phyloP scores from a whole-genome alignment of 2,797 vertebrate species.

The Rhyacichthys aspro region DNA sequence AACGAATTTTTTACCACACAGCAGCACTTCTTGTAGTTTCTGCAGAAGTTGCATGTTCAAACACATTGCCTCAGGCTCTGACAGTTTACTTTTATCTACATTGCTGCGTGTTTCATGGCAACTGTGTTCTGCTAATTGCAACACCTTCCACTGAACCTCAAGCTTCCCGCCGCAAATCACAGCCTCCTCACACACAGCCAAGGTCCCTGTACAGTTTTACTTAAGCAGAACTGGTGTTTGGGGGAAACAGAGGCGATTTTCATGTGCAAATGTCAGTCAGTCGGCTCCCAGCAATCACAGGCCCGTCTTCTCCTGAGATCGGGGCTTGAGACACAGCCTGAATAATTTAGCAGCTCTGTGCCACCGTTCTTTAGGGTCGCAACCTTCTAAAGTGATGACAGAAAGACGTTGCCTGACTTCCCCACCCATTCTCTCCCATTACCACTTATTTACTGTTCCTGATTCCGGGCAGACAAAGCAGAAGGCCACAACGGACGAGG shows the following conservation, averaged over 20 bases:
- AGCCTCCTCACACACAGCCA: conserved; percentile 32
- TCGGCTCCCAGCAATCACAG: conserved; percentile 84
- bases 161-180: conserved; percentile 24
- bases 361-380: conserved; percentile 80
- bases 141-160: conserved; percentile 25
- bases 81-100: conserved; percentile 20
- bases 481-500: conserved; percentile 54
- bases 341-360: conserved; percentile 87
- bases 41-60: conserved; percentile 10
- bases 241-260: conserved; percentile 80
- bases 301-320: conserved; percentile 79
- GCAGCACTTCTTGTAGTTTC: conserved; percentile 26
- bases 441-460: conserved; percentile 82
- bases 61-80: not conserved
- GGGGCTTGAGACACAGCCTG: conserved; percentile 78
- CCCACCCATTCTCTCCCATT: conserved; percentile 81
- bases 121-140: conserved; percentile 34
- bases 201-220: conserved; percentile 75
- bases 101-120: conserved; percentile 10
- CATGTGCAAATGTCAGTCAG: conserved; percentile 89
- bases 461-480: conserved; percentile 76
- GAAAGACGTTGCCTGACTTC: conserved; percentile 77
- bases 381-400: conserved; percentile 87
- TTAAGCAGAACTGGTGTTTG: conserved; percentile 78
- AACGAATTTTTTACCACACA: conserved; percentile 24